Evolutionary conservation across 2,113 vertebrate species (phyloP).

Genomic region (Chaetops frenatus): DNA sequence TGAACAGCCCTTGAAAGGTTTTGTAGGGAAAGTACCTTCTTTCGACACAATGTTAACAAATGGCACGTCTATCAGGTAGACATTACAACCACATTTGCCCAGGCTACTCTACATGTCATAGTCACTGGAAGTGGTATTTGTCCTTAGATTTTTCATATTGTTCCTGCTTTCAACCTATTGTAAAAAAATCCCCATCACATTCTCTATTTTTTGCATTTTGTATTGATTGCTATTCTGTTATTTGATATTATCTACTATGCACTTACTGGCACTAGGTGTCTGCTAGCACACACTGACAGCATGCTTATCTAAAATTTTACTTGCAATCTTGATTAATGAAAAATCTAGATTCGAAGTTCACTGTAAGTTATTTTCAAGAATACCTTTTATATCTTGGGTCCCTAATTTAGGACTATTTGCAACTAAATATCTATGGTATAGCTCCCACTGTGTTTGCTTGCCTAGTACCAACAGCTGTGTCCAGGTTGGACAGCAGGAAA

Average conservation of each 20-base stretch:
- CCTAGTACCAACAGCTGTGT: not conserved
- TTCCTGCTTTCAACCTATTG: not conserved
- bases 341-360: not conserved
- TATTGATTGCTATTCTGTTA: not conserved
- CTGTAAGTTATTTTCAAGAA: not conserved
- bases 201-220: not conserved
- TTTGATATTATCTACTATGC: not conserved
- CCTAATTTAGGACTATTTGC: not conserved
- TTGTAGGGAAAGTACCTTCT: not conserved
- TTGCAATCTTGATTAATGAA: not conserved
- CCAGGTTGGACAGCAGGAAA: not conserved
- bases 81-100: not conserved
- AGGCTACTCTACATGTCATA: not conserved
- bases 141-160: not conserved
- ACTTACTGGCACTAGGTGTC: not conserved
- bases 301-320: not conserved
- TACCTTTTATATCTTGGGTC: not conserved
- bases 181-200: not conserved
- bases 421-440: not conserved
- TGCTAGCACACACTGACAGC: not conserved
- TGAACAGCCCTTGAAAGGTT: not conserved
- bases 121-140: not conserved
- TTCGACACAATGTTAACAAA: not conserved
- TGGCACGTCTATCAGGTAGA: not conserved
- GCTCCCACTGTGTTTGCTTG: not conserved